A percentile compares a stretch with the other conserved stretches of the same genome.
Evolutionary conservation across 1,140 invertebrate genomes (phyloP).

Genomic region (Cylas formicarius): DNA sequence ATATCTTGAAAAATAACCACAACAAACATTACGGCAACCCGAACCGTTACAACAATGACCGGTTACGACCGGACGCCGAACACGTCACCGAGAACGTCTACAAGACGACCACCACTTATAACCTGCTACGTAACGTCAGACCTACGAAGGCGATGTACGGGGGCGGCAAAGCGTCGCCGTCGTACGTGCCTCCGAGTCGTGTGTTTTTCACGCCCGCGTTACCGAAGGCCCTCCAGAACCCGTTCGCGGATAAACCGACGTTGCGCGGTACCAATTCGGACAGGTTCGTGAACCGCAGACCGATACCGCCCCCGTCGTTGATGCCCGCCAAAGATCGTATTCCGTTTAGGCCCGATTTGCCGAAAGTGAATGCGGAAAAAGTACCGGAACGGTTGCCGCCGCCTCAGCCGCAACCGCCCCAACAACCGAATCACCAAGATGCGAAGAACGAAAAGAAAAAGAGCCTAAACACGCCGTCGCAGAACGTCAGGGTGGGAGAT

Average conservation of each 20-base stretch:
- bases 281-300: constrained; percentile 56
- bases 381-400: constrained; percentile 16
- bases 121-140: constrained; percentile 43
- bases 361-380: constrained; percentile 38
- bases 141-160: constrained; percentile 48
- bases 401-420: constrained; percentile 20
- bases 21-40: constrained; percentile 63
- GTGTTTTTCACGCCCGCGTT: constrained; percentile 71
- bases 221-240: constrained; percentile 69
- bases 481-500: constrained; percentile 43
- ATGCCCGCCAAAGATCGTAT: constrained; percentile 72
- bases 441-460: constrained; percentile 52
- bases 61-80: constrained; percentile 34
- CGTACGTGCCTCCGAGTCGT: constrained; percentile 71
- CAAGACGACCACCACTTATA: constrained; percentile 38
- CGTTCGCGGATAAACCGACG: constrained; percentile 76
- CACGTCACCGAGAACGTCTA: constrained; percentile 36
- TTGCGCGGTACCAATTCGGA: constrained; percentile 62
- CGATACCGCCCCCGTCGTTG: constrained; percentile 65
- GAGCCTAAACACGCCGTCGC: constrained; percentile 62
- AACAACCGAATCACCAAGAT: constrained; percentile 21
- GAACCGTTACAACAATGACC: constrained; percentile 43
- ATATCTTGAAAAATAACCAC: constrained; percentile 63
- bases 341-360: constrained; percentile 59
- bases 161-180: constrained; percentile 59